Evolutionary conservation across 2,888 invertebrate species (phyloP), one percentile per base, ranked within the genome.

Genomic region (Athalia rosae): DNA sequence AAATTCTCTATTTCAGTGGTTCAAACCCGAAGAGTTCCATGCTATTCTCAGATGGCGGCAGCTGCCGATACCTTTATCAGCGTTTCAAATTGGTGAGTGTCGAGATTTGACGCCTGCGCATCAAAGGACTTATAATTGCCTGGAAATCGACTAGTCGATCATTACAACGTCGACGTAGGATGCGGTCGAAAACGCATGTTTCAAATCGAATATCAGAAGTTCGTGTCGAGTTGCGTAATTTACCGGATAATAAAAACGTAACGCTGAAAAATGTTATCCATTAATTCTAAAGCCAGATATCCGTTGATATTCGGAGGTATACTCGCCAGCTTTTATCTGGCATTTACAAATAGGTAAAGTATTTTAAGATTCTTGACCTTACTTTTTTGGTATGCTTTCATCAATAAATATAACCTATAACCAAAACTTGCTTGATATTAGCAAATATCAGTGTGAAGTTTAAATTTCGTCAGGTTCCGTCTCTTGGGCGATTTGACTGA

Each of bases 301-400:
- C 74, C 74, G 28, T 8, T 47, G 48, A 61, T 62, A 47, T 43
- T 74, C 41, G 61, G 74, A 3, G 41, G 74, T 62, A 8, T 74
- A 28, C 62, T 79, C 7, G 3, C 78, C 6, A 58, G 61, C 41
- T 61, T 63, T 7, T 78, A 41, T 73, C 4, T 66, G 6, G 77
- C 78, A 9, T 79, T 79, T 41, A 28, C 61, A 47, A 78, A 77
- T 62, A 78, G 79, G 79, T 79, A 78, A 48, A 47, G 9, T 13
- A 6, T n/a, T 45, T 71, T 1, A 6, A 58, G 13, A 15, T 48
- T 8, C 11, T 8, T 4, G 4, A 53, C 53, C 45, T 7, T 8
- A 71, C 9, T 28, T 61, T 3, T 15, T 4, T 7, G 11, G 48
- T 7, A 13, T 1, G 13, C 11, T 11, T 15, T 50, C 8, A 58